Evolutionary conservation across 2,113 vertebrate genomes (phyloP), one percentile per base, ranked within the genome.

Genomic region (Proteles cristata): DNA sequence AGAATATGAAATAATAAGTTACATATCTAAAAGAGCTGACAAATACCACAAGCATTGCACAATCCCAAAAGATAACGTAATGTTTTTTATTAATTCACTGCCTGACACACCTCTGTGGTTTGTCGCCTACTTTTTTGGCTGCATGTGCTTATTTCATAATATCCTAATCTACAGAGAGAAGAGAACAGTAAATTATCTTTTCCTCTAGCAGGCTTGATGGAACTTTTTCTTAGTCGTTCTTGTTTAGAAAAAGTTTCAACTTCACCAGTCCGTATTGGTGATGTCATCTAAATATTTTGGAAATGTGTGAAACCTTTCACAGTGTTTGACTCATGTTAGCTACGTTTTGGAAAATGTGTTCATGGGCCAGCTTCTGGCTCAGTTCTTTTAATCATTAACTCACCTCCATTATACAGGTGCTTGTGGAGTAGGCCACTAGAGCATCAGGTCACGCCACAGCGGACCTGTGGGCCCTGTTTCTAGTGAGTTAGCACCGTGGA

Each of bases 81-180:
- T 91, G 61, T 85, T 96, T 94, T 94, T 96, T 61, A 84, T 95
- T 94, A 88, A 90, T 48, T 76, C 55, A n/a, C 63, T 76, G 63
- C 69, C 31, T 69, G 92, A 92, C 65, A 69, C 71, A 83, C 69
- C 94, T 93, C 53, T 91, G 50, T 85, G 92, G 50, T 55, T 69
- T 58, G 63, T 84, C 79, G 77, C 74, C 82, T 97, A 83, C 61
- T 69, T 80, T 94, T 83, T 31, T 43, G 63, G 76, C 71, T 90
- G 74, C 39, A 0, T 74, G 17, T 7, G 19, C 79, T 85, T 93
- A 66, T 84, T 91, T 96, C 82, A 79, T 82, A 71, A 93, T 61
- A 63, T 25, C n/a, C 55, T 82, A 19, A 80, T 85, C 58, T 80
- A 43, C 35, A 93, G 23, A 88, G 48, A 81, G 9, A 86, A 86